These are phyloP conservation scores for Drosophila burlai DNA, from an alignment of 1,140 invertebrate genomes.

Conservation along the genomic window DNA sequence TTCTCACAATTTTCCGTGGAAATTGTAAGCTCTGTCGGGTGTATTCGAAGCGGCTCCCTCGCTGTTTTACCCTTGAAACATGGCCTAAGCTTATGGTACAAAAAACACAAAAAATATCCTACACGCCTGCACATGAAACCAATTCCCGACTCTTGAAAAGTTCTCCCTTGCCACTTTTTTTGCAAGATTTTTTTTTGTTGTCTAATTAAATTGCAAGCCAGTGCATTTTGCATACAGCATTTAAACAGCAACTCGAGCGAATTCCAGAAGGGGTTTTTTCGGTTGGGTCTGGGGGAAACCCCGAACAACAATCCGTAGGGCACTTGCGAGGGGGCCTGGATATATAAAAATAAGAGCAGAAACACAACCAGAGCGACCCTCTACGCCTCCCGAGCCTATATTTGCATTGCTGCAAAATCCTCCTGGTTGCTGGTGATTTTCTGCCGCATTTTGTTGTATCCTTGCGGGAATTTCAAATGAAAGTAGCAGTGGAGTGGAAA, in stretches of 20 bases:
- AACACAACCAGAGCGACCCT: slow-evolving; percentile 8
- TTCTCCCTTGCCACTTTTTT: slow-evolving; percentile 11
- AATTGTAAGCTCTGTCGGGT: slow-evolving; percentile 9
- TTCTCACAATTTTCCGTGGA: slow-evolving; percentile 8
- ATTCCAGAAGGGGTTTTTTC: slow-evolving; percentile 13
- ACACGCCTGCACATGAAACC: slow-evolving; percentile 54
- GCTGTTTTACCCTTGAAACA: slow-evolving; percentile 72
- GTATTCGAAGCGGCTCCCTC: background rate
- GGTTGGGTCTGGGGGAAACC: background rate
- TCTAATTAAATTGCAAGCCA: slow-evolving; percentile 76
- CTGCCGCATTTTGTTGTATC: slow-evolving; percentile 73
- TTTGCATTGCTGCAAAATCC: slow-evolving; percentile 70
- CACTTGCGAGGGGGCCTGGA: slow-evolving; percentile 41
- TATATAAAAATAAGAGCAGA: slow-evolving; percentile 33
- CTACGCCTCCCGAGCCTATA: slow-evolving; percentile 34
- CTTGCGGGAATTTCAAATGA: slow-evolving; percentile 79
- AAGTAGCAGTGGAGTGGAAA: slow-evolving; percentile 69
- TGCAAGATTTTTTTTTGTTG: slow-evolving; percentile 55
- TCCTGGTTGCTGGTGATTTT: slow-evolving; percentile 65
- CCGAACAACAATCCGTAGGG: slow-evolving; percentile 51
- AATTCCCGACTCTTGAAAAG: slow-evolving; percentile 24
- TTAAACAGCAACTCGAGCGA: slow-evolving; percentile 66
- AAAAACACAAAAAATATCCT: slow-evolving; percentile 26
- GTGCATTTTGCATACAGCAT: slow-evolving; percentile 60
- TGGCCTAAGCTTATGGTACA: slow-evolving; percentile 39